A percentile compares a stretch with the other conserved stretches of the same genome.
These are phyloP conservation scores for Thaumatotibia leucotreta DNA, from an alignment of 1,140 invertebrate species.

Conservation along the genomic window DNA sequence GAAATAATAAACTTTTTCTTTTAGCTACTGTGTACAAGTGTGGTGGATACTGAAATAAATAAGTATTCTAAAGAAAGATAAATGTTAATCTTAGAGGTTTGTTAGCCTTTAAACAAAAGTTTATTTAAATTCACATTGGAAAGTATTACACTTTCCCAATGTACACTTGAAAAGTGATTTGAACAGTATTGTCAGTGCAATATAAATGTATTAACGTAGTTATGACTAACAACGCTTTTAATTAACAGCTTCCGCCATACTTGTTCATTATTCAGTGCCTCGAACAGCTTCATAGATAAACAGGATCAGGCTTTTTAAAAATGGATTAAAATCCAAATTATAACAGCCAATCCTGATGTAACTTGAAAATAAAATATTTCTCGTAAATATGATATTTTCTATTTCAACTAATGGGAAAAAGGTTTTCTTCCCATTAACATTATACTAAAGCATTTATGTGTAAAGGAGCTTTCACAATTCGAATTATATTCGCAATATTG, in stretches of 20 bases:
- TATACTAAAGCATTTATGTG: slow-evolving; percentile 37
- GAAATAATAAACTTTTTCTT: not conserved
- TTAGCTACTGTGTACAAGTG: not conserved
- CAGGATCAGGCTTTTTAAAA: not conserved
- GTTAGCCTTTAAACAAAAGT: not conserved
- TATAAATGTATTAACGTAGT: not conserved
- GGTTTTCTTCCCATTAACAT: slow-evolving; percentile 34
- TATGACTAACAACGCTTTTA: not conserved
- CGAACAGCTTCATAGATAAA: no score
- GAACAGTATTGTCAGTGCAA: slow-evolving; percentile 14
- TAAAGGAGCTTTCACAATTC: slow-evolving; percentile 20
- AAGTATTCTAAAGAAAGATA: not conserved
- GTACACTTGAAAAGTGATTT: not conserved
- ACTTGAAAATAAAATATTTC: not conserved
- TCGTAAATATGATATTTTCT: not conserved
- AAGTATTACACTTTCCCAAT: not conserved
- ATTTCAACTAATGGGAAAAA: slow-evolving; percentile 25
- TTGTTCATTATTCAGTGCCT: not conserved
- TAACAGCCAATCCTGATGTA: not conserved
- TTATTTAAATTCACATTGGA: not conserved
- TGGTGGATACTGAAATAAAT: not conserved
- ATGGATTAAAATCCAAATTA: not conserved
- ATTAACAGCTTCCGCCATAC: not conserved
- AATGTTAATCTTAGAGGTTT: not conserved
- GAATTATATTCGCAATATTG: slow-evolving; percentile 12